Evolutionary conservation across 1,140 invertebrate species (phyloP).

Genomic region (Aphis craccivora): DNA sequence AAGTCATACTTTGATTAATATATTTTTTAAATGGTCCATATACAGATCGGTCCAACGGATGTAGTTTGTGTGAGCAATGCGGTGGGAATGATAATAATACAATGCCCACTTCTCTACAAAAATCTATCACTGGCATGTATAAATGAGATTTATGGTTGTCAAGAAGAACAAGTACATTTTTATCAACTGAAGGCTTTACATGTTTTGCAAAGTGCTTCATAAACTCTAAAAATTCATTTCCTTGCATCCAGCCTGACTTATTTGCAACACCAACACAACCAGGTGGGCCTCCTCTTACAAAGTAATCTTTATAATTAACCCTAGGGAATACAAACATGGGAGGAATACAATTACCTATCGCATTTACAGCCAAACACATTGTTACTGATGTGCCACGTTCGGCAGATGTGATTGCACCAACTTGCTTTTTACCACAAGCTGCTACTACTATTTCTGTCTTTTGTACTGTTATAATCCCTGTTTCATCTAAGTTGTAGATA

Average conservation of each 20-base stretch:
- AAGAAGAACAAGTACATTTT: conserved; percentile 62
- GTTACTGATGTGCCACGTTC: conserved; percentile 64
- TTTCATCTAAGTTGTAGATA: conserved; percentile 64
- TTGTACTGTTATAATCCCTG: conserved; percentile 51
- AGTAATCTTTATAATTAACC: conserved; percentile 61
- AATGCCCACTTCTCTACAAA: conserved; percentile 60
- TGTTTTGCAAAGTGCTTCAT: conserved; percentile 64
- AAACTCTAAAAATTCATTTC: conserved; percentile 64
- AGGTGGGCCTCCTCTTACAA: conserved; percentile 63
- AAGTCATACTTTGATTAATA: conserved; percentile 58
- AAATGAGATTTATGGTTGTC: conserved; percentile 59
- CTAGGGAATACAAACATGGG: conserved; percentile 64
- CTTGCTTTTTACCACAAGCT: conserved; percentile 62
- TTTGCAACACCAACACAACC: conserved; percentile 64
- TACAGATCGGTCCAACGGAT: conserved; percentile 66
- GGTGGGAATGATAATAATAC: conserved; percentile 63
- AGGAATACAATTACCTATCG: conserved; percentile 62
- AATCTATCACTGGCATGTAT: conserved; percentile 55
- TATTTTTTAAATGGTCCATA: conserved; percentile 64
- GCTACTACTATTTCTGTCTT: conserved; percentile 63
- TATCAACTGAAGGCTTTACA: conserved; percentile 59
- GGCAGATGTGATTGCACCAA: conserved; percentile 63
- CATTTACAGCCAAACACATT: conserved; percentile 61
- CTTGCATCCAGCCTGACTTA: conserved; percentile 66
- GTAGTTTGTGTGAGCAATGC: conserved; percentile 64